Base-by-base conservation (phyloP, 2,888 invertebrate species). In the Scaptomyza caliginosa region DNA sequence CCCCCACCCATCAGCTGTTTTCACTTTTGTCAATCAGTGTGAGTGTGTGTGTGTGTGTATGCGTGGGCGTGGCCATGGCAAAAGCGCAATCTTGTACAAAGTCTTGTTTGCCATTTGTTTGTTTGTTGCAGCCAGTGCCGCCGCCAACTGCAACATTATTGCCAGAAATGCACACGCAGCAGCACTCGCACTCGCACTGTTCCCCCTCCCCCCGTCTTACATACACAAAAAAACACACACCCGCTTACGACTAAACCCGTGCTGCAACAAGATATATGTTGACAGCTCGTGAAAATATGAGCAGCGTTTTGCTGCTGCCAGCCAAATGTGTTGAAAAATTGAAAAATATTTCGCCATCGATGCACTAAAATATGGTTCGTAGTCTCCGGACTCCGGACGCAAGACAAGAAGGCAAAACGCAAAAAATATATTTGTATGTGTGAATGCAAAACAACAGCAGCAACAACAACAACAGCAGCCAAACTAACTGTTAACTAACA, bases 311-410 rank as follows among this genome's bases (percentile, higher is more conserved):
- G 86, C 80, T 76, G 77, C 69, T 83, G 74, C 80, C 80, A 86
- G 86, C 81, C 86, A 81, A 81, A 81, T 81, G 80, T 86, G 81
- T 86, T 82, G 81, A 82, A 82, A 82, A 82, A 82, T 79, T 86
- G 83, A 82, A 82, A 81, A 82, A 82, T 86, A 86, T 82, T 82
- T 86, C 80, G 77, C 77, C 74, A 72, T 82, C 81, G 86, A 82
- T 86, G 81, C 71, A 71, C 83, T 82, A 80, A 82, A 86, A 80
- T 82, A 82, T 82, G 81, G 74, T 79, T 50, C 56, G 34, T 21
- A 59, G 30, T 10, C 24, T 34, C 28, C 55, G 38, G 7, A 30
- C 21, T 38, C 32, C 54, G 51, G 49, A 52, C 28, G 16, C 49
- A 55, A 51, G 50, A 23, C 36, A 26, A 49, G 48, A 46, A 34